Conservation (phyloP, 2,888 invertebrate genomes). For the Colletes collaris region DNA sequence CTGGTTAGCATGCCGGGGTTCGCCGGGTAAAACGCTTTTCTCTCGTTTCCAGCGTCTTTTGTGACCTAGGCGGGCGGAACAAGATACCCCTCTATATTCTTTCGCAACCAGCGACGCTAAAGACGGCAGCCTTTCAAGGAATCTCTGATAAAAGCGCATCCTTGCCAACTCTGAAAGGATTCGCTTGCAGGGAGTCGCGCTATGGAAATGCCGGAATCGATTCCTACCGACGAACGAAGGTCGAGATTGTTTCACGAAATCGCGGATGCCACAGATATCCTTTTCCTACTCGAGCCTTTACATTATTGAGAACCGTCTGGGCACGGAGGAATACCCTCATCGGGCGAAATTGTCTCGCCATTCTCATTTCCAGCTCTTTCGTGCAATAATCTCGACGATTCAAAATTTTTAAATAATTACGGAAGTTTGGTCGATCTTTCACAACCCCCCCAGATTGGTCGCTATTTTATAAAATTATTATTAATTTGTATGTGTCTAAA, state of each 20-base stretch:
- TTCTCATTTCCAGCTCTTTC: too few species aligned
- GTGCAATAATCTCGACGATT: too few species aligned
- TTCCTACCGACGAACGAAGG: conserved; percentile 37
- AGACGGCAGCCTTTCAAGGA: conserved; percentile 55
- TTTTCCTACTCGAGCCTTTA: neutral
- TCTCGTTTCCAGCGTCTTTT: conserved; percentile 43
- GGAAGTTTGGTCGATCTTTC: too few species aligned
- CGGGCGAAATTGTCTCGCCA: too few species aligned
- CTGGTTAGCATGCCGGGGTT: conserved; percentile 39
- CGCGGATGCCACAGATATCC: neutral
- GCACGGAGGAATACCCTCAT: neutral
- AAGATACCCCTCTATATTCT: conserved; percentile 57
- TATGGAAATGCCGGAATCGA: conserved; percentile 58
- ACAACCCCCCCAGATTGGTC: too few species aligned
- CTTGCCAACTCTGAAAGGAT: conserved; percentile 63
- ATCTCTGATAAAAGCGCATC: conserved; percentile 68
- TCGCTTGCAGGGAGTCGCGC: conserved; percentile 56
- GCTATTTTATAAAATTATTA: too few species aligned
- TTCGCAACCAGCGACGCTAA: conserved; percentile 31
- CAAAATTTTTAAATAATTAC: too few species aligned
- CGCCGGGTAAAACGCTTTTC: neutral
- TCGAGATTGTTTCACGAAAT: conserved; percentile 37
- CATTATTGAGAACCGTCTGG: too few species aligned
- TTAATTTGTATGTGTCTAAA: too few species aligned
- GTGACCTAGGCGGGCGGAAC: conserved; percentile 32